Evolutionary conservation across 1,140 invertebrate species (phyloP).

Genomic region (Venturia canescens): DNA sequence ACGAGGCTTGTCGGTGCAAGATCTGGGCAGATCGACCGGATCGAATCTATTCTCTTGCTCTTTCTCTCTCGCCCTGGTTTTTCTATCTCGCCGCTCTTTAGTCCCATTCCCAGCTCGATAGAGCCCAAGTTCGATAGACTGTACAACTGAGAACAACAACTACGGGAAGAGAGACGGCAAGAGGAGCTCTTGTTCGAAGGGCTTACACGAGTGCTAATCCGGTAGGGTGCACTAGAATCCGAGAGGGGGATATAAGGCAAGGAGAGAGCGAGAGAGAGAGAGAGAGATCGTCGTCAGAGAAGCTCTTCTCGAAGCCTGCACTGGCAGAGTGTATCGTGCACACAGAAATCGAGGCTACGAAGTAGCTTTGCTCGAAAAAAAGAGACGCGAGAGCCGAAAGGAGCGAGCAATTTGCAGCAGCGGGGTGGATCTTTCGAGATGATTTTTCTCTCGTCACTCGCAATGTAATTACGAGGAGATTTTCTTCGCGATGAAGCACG

Average conservation of each 20-base stretch:
- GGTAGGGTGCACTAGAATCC: slow-evolving; percentile 21
- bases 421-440: too few relatives aligned
- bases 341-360: too few relatives aligned
- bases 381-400: too few relatives aligned
- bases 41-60: slow-evolving; percentile 24
- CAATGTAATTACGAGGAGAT: too few relatives aligned
- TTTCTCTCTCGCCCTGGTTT: background rate
- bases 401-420: too few relatives aligned
- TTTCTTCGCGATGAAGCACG: too few relatives aligned
- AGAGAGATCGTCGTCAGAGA: slow-evolving; percentile 9
- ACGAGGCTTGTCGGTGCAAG: slow-evolving; percentile 42
- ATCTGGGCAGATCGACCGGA: slow-evolving; percentile 38
- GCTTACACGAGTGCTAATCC: slow-evolving; percentile 41
- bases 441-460: too few relatives aligned
- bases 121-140: background rate
- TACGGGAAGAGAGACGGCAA: background rate
- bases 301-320: too few relatives aligned
- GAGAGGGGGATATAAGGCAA: background rate
- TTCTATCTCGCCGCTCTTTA: background rate
- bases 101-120: too few relatives aligned
- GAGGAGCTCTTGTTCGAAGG: slow-evolving; percentile 30
- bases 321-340: too few relatives aligned
- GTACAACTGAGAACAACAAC: slow-evolving; percentile 12
- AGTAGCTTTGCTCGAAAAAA: too few relatives aligned
- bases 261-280: too few relatives aligned